Evolutionary conservation across 2,888 invertebrate genomes (phyloP), one percentile per base, ranked within the genome.

Genomic region (Lottia gigantea): DNA sequence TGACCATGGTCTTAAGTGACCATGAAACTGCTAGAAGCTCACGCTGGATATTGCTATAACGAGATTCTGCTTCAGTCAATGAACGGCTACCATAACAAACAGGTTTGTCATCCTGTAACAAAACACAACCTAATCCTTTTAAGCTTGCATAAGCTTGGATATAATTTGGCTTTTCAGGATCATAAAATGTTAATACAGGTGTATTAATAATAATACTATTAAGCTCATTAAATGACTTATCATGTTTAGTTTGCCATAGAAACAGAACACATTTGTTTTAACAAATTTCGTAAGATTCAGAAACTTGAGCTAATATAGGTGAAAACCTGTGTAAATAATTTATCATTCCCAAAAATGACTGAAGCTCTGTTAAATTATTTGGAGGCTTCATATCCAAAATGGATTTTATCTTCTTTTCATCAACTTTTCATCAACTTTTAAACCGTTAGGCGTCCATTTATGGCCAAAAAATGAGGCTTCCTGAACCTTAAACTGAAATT

Each of bases 31-130:
- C n/a, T n/a, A n/a, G n/a, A n/a, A n/a, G 47, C 46, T 79, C 76
- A 62, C 70, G 73, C 55, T 77, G 75, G 23, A 79, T 79, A 25
- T 73, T 70, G 16, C 76, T 74, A 66, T n/a, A n/a, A n/a, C n/a
- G n/a, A n/a, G n/a, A n/a, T n/a, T n/a, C n/a, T n/a, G n/a, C n/a
- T n/a, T n/a, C 75, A 15, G 74, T 76, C 3, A 80, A 45, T 19
- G 77, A 25, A 46, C 75, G 66, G 12, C 71, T 71, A 12, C 78
- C 76, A 70, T 78, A 78, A 6, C 66, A 71, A 23, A 78, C 65
- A 16, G 77, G 77, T 46, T 76, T 70, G 25, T 71, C 73, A 19
- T 74, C 74, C 62, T 78, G 79, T 31, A 79, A 45, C 4, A 80
- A 40, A 16, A 73, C 73, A 19, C 75, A 72, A 11, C 76, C 76